Evolutionary conservation across 1,140 invertebrate species (phyloP).

Genomic region (Neelides sp.): DNA sequence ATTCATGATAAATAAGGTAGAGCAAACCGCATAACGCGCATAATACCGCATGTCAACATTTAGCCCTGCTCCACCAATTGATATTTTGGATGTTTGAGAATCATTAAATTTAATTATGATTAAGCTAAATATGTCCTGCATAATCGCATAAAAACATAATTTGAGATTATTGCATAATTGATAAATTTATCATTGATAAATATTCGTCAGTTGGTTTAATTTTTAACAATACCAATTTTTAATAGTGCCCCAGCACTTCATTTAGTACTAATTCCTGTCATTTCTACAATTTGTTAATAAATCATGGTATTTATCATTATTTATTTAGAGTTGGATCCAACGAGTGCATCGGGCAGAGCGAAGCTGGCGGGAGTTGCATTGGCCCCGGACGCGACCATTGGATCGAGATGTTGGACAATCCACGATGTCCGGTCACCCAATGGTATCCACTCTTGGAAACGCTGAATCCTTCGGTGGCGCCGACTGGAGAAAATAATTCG

Average conservation of each 20-base stretch:
- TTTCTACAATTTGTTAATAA: neutral
- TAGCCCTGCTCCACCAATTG: no score
- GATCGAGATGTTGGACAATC: constrained; percentile 75
- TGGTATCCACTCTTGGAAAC: constrained; percentile 47
- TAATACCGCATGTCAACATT: no score
- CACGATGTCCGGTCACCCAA: constrained; percentile 67
- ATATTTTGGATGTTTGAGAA: no score
- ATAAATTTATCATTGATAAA: neutral
- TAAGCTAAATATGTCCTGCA: no score
- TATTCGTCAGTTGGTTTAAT: neutral
- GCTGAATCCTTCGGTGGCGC: neutral
- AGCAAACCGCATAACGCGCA: no score
- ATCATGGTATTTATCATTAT: constrained; percentile 19
- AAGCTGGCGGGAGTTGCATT: constrained; percentile 60
- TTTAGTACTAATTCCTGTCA: neutral
- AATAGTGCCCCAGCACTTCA: no score
- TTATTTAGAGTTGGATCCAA: constrained; percentile 63
- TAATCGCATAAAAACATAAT: no score
- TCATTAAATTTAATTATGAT: no score
- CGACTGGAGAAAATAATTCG: neutral
- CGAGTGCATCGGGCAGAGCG: constrained; percentile 70
- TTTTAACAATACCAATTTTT: no score
- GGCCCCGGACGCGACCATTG: constrained; percentile 75
- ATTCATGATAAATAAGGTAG: no score
- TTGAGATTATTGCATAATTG: neutral